Conservation (phyloP, 1,140 invertebrate genomes). For the Heliothis subflexa region DNA sequence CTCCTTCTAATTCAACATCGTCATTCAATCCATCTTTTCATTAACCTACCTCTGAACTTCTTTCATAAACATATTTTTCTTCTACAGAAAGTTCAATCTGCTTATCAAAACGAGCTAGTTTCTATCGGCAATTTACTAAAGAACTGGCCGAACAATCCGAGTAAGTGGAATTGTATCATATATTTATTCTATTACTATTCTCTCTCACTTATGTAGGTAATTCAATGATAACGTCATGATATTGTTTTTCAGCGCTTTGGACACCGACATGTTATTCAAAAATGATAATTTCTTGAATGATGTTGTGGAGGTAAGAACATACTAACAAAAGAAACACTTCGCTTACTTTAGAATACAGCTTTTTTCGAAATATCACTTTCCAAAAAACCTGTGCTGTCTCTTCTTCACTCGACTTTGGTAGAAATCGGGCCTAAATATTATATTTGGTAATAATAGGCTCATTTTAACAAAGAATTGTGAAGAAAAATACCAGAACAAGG, state of each 20-base stretch:
- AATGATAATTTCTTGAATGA: not conserved
- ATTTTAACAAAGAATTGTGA: no score
- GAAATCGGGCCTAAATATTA: no score
- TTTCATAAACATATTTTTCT: not conserved
- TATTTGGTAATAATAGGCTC: no score
- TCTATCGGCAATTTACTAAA: not conserved
- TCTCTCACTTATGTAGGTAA: not conserved
- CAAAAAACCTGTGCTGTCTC: no score
- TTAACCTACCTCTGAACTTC: no score
- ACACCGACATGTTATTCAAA: slow-evolving; percentile 26
- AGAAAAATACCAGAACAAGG: no score
- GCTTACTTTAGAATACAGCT: no score
- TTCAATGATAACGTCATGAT: not conserved
- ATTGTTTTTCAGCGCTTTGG: slow-evolving; percentile 15
- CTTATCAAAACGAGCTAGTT: slow-evolving; percentile 17
- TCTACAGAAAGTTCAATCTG: slow-evolving; percentile 30
- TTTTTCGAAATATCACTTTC: no score
- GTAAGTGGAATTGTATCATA: not conserved
- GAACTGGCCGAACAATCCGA: not conserved
- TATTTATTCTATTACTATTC: not conserved
- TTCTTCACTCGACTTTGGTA: no score
- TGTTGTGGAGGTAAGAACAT: not conserved
- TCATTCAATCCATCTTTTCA: no score
- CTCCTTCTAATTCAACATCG: no score
- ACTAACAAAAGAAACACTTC: not conserved